Evolutionary conservation across 2,113 vertebrate genomes (phyloP).

Genomic region (Noturus placidus): DNA sequence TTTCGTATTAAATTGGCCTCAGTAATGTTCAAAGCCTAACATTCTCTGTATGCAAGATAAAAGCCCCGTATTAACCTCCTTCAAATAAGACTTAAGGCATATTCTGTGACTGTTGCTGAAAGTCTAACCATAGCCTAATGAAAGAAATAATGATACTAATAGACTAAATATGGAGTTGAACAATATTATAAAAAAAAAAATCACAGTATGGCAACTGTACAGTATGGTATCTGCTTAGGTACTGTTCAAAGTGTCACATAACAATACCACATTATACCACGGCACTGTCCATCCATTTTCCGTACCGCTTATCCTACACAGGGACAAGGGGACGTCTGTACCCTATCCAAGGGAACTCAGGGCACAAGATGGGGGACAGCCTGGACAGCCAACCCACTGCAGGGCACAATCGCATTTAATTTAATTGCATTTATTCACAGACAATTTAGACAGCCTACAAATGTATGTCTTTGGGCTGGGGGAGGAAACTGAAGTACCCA

Average conservation of each 20-base stretch:
- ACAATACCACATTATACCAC: neutral
- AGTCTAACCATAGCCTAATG: neutral
- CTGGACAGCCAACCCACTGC: no score
- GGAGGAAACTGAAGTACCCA: no score
- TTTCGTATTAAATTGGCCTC: neutral
- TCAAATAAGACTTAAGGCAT: neutral
- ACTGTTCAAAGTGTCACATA: neutral
- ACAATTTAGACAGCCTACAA: no score
- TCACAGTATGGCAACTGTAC: neutral
- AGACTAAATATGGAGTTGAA: neutral
- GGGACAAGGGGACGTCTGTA: no score
- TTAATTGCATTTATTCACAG: no score
- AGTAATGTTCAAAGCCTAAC: neutral
- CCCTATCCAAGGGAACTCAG: no score
- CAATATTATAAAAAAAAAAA: neutral
- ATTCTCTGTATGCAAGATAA: neutral
- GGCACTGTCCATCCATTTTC: neutral
- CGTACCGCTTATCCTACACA: no score
- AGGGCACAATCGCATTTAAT: no score
- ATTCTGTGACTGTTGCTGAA: neutral
- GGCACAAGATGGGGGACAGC: no score
- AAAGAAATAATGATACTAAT: neutral
- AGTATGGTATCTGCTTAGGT: neutral
- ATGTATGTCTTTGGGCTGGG: no score
- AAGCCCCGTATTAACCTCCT: neutral